A percentile compares a stretch with the other conserved stretches of the same genome.
These are phyloP conservation scores for Neoitamus cyanurus DNA, from an alignment of 2,888 invertebrate genomes.

Conservation along the genomic window DNA sequence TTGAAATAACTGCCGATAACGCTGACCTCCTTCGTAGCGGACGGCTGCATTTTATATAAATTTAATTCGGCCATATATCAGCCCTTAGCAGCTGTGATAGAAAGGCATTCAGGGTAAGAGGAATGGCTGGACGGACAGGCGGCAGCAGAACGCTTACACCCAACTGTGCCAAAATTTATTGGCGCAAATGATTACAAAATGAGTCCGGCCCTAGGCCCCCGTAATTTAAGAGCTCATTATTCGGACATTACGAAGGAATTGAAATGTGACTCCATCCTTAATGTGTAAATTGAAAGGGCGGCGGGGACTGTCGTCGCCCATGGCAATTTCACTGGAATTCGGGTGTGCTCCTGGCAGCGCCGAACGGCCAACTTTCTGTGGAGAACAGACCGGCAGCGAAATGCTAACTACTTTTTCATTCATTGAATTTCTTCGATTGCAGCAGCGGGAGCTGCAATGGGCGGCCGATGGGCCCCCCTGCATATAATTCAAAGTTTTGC, in stretches of 20 bases:
- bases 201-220: neutral
- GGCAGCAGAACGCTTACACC: neutral
- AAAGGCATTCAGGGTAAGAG: neutral
- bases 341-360: neutral
- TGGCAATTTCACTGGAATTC: neutral
- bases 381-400: neutral
- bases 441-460: neutral
- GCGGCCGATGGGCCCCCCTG: neutral
- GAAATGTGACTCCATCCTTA: constrained; percentile 24
- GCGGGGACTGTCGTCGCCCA: neutral
- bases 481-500: constrained; percentile 21
- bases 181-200: constrained; percentile 2
- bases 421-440: constrained; percentile 34
- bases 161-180: constrained; percentile 13
- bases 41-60: neutral
- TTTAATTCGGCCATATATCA: neutral
- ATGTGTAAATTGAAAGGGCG: constrained; percentile 7
- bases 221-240: constrained; percentile 29
- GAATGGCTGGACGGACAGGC: neutral
- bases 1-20: neutral
- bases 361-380: constrained; percentile 1
- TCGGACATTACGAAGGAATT: constrained; percentile 20
- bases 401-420: constrained; percentile 22
- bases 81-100: neutral
- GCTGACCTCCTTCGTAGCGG: neutral